These are phyloP conservation scores for Oeneis ivallda DNA, from an alignment of 2,888 invertebrate species.

Conservation along the genomic window DNA sequence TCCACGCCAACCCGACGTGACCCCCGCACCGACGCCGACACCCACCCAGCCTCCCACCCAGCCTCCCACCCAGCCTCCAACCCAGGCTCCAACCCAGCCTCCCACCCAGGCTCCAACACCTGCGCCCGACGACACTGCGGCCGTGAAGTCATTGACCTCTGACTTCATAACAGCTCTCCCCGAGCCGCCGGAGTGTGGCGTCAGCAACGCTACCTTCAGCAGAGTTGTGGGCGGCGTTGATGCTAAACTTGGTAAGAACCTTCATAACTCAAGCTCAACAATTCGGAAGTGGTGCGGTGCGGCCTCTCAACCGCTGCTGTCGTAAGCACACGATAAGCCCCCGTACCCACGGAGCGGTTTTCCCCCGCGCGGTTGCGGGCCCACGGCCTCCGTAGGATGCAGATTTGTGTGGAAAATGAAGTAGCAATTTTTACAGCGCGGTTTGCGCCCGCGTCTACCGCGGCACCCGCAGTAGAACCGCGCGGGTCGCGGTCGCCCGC, in stretches of 20 bases:
- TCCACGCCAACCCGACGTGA: conserved; percentile 49
- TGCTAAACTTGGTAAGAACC: conserved; percentile 81
- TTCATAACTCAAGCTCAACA: neutral
- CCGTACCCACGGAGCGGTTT: no score
- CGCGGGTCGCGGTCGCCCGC: no score
- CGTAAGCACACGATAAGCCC: no score
- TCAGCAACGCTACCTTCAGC: conserved; percentile 76
- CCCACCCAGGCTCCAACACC: conserved; percentile 30
- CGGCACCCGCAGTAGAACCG: no score
- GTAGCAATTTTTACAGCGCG: no score
- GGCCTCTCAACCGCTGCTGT: no score
- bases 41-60: conserved; percentile 34
- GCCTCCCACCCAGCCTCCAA: conserved; percentile 33
- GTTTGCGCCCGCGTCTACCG: no score
- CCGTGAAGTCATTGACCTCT: conserved; percentile 41
- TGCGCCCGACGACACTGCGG: conserved; percentile 29
- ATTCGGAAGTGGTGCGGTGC: no score
- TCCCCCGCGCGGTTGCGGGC: no score
- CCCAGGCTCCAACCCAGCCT: conserved; percentile 21
- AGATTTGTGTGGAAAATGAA: no score
- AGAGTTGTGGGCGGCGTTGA: conserved; percentile 88
- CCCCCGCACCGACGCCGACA: conserved; percentile 37
- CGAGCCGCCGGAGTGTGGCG: conserved; percentile 83
- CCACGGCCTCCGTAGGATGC: no score
- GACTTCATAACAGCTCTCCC: conserved; percentile 55